phyloP scores from a whole-genome alignment of 2,888 invertebrate genomes.

The Drosophila peninsularis region DNA sequence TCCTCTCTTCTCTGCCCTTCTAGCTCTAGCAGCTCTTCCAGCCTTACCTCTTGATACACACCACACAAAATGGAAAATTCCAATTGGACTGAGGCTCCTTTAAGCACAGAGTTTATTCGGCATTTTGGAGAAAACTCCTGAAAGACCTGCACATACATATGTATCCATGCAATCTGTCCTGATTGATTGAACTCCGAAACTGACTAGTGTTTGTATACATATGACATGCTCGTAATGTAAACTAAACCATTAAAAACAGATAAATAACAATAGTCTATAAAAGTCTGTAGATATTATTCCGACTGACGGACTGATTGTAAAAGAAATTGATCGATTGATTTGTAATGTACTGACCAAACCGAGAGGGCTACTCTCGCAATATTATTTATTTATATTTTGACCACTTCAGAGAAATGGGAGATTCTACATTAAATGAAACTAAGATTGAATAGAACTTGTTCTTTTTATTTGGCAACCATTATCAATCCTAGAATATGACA shows the following conservation, averaged over 20 bases:
- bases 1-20: neutral
- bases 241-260: no score
- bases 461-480: no score
- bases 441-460: no score
- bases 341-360: no score
- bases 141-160: neutral
- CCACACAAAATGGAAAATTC: constrained; percentile 38
- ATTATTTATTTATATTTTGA: no score
- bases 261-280: neutral
- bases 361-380: no score
- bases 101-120: neutral
- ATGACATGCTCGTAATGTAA: no score
- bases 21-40: constrained; percentile 3
- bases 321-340: no score
- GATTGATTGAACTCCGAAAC: neutral
- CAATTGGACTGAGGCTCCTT: constrained; percentile 26
- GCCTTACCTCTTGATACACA: constrained; percentile 5
- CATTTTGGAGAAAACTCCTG: neutral
- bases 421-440: no score
- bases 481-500: no score
- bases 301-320: no score
- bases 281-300: neutral
- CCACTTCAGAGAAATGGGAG: no score
- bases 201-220: neutral
- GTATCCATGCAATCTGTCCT: neutral